Evolutionary conservation across 2,113 vertebrate genomes (phyloP).

Genomic region (Toxotes jaculatrix): DNA sequence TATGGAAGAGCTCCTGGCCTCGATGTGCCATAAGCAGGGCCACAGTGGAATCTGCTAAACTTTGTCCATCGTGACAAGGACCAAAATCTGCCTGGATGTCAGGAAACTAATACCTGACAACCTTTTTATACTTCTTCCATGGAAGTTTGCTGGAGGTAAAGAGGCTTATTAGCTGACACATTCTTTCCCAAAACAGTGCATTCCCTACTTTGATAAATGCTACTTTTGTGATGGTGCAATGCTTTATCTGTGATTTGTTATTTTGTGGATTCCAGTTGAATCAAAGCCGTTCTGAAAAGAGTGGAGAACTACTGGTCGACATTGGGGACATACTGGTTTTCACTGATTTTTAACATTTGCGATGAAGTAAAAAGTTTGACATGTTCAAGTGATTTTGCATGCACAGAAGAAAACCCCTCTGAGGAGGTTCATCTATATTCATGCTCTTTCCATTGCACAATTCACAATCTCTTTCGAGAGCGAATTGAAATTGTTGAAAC

Average conservation of each 20-base stretch:
- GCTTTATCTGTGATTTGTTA: background rate
- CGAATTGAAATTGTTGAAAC: background rate
- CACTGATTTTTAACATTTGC: background rate
- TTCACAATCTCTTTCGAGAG: background rate
- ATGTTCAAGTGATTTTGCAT: background rate
- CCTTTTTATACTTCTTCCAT: background rate
- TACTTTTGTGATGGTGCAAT: background rate
- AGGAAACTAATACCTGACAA: background rate
- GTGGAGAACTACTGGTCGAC: background rate
- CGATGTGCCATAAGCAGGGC: background rate
- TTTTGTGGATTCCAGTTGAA: background rate
- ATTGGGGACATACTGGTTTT: background rate
- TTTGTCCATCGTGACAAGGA: background rate
- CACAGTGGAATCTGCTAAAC: background rate
- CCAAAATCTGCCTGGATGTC: background rate
- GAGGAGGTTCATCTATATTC: background rate
- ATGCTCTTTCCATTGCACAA: background rate
- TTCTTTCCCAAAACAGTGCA: background rate
- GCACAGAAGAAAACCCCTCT: background rate
- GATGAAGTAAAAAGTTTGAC: background rate
- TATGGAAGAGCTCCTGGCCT: background rate
- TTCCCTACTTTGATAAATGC: background rate
- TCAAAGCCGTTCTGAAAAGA: background rate
- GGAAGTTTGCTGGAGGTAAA: background rate
- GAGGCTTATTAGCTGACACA: no score